Conservation (phyloP, 2,888 invertebrate species). For the Neria commutata region DNA sequence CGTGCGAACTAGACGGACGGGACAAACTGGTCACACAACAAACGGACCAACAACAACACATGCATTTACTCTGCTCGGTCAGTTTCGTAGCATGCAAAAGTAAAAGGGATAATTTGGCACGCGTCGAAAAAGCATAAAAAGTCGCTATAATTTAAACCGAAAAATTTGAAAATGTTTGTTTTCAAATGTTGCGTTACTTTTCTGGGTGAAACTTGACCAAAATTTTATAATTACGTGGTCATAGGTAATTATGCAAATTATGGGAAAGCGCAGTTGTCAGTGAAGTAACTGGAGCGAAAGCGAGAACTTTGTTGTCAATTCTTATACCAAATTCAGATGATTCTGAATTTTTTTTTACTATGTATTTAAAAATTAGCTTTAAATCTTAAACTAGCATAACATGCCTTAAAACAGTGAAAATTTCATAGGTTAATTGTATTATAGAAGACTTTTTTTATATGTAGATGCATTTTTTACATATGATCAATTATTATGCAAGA, state of each 20-base stretch:
- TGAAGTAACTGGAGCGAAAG: no score
- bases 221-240: slow-evolving; percentile 1
- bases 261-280: no score
- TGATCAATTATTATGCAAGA: no score
- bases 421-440: no score
- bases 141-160: neutral
- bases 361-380: no score
- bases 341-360: no score
- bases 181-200: neutral
- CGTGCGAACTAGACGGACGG: slow-evolving; percentile 25
- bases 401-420: no score
- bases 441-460: no score
- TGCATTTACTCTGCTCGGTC: slow-evolving; percentile 26
- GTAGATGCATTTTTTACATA: no score
- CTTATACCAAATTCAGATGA: no score
- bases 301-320: no score
- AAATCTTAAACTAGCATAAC: no score
- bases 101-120: slow-evolving; percentile 36
- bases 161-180: neutral
- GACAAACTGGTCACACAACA: slow-evolving; percentile 8
- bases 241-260: neutral
- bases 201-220: neutral
- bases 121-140: slow-evolving; percentile 11
- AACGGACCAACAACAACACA: slow-evolving; percentile 23
- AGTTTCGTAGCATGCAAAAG: slow-evolving; percentile 21